A percentile compares a stretch with the other conserved stretches of the same genome.
Evolutionary conservation across 2,113 vertebrate species (phyloP).

Genomic region (Actenoides lindsayi): DNA sequence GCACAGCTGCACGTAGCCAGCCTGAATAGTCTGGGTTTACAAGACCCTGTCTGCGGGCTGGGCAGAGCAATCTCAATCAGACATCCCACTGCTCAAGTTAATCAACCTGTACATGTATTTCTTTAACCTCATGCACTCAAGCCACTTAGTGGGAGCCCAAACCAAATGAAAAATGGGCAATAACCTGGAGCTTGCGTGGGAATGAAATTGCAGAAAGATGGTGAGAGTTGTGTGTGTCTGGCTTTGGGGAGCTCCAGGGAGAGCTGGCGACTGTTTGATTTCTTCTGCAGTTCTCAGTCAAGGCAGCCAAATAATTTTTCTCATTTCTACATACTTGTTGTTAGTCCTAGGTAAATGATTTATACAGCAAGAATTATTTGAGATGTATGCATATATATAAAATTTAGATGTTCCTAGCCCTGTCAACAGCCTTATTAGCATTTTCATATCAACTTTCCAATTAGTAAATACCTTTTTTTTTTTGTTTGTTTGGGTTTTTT

Average conservation of each 20-base stretch:
- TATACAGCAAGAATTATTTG: conserved; percentile 22
- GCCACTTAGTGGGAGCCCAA: background rate
- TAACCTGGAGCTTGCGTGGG: background rate
- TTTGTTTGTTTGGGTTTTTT: too few species aligned
- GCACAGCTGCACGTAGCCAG: background rate
- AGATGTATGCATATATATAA: background rate
- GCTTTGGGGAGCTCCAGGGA: background rate
- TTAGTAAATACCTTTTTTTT: background rate
- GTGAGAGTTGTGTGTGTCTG: fast-evolving
- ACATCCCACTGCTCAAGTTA: background rate
- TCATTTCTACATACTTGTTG: conserved; percentile 1
- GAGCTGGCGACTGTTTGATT: background rate
- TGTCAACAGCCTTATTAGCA: conserved; percentile 59
- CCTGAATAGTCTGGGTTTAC: background rate
- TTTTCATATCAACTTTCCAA: conserved; percentile 62
- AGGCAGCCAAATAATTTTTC: background rate
- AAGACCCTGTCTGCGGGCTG: background rate
- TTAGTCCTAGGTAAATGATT: background rate
- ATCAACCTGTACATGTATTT: background rate
- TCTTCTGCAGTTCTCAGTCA: conserved; percentile 15
- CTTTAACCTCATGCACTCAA: background rate
- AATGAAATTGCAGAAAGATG: background rate
- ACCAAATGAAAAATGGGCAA: background rate
- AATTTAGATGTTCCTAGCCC: conserved; percentile 30
- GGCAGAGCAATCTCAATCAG: background rate